These are phyloP conservation scores for Anabas testudineus DNA, from an alignment of 2,797 vertebrate species.

Conservation along the genomic window DNA sequence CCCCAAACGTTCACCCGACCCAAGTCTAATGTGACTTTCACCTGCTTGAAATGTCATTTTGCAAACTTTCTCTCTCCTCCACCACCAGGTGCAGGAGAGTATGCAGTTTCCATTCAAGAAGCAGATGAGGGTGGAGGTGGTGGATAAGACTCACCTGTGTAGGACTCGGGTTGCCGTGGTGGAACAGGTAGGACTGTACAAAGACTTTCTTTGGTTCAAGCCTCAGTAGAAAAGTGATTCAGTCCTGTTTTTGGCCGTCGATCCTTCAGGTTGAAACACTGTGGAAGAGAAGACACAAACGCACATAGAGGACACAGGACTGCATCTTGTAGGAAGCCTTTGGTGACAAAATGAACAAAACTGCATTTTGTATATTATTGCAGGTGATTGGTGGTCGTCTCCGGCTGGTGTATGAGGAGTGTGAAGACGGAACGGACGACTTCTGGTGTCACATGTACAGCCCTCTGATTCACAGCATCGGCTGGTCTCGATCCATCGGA, in stretches of 20 bases:
- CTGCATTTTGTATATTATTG: neutral
- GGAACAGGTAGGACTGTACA: slow-evolving; percentile 79
- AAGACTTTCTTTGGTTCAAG: too few relatives aligned
- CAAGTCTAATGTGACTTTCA: too few relatives aligned
- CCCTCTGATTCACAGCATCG: slow-evolving; percentile 93
- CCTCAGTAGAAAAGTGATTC: too few relatives aligned
- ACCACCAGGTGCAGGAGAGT: slow-evolving; percentile 89
- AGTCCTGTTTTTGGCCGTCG: neutral
- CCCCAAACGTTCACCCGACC: neutral
- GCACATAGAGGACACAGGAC: neutral
- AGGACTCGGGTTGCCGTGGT: slow-evolving; percentile 93
- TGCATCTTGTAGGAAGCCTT: neutral
- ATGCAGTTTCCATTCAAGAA: slow-evolving; percentile 95
- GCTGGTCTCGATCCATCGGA: slow-evolving; percentile 96
- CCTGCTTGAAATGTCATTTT: neutral
- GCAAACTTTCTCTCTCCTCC: neutral
- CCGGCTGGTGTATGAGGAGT: slow-evolving; percentile 93
- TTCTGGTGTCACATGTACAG: slow-evolving; percentile 99
- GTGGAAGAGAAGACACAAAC: neutral
- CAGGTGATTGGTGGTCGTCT: slow-evolving; percentile 90
- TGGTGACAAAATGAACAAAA: neutral
- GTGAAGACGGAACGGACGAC: slow-evolving; percentile 93
- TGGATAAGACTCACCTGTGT: slow-evolving; percentile 95
- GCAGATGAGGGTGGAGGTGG: slow-evolving; percentile 96
- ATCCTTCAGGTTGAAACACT: neutral